These are phyloP conservation scores for Dryocosmus kuriphilus DNA, from an alignment of 2,888 invertebrate species.

Conservation along the genomic window DNA sequence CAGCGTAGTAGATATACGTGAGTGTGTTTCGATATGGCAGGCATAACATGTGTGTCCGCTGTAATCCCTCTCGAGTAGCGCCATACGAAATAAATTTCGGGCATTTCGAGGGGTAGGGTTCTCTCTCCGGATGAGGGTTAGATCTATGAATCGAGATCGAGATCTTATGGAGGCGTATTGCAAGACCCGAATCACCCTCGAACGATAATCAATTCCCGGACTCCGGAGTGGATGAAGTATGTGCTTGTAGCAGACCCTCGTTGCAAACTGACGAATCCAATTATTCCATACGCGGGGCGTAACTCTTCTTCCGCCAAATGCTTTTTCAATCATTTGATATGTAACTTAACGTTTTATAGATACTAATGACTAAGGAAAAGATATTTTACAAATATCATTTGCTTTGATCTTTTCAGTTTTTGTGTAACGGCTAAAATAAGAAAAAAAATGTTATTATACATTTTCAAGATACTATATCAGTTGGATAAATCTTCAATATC, in stretches of 20 bases:
- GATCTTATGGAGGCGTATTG: conserved; percentile 23
- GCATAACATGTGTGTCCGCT: conserved; percentile 26
- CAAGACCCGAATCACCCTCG: conserved; percentile 19
- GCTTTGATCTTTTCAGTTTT: too few species aligned
- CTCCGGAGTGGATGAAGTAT: conserved; percentile 17
- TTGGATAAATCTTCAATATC: too few species aligned
- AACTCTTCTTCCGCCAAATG: conserved; percentile 27
- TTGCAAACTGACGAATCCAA: conserved; percentile 18
- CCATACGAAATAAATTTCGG: conserved; percentile 58
- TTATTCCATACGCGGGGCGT: conserved; percentile 15
- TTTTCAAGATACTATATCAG: too few species aligned
- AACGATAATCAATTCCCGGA: conserved; percentile 26
- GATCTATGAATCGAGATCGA: conserved; percentile 32
- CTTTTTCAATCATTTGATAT: conserved; percentile 21
- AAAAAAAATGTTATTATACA: too few species aligned
- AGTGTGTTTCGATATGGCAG: background rate
- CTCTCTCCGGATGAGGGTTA: conserved; percentile 20
- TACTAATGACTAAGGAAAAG: background rate
- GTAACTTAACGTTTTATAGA: background rate
- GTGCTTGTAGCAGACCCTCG: conserved; percentile 19
- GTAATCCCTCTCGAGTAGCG: conserved; percentile 8
- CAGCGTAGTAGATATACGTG: background rate
- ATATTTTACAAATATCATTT: background rate
- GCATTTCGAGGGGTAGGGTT: conserved; percentile 54
- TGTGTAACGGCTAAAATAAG: too few species aligned